phyloP scores from a whole-genome alignment of 1,140 invertebrate genomes.

The Eufriesea mexicana region DNA sequence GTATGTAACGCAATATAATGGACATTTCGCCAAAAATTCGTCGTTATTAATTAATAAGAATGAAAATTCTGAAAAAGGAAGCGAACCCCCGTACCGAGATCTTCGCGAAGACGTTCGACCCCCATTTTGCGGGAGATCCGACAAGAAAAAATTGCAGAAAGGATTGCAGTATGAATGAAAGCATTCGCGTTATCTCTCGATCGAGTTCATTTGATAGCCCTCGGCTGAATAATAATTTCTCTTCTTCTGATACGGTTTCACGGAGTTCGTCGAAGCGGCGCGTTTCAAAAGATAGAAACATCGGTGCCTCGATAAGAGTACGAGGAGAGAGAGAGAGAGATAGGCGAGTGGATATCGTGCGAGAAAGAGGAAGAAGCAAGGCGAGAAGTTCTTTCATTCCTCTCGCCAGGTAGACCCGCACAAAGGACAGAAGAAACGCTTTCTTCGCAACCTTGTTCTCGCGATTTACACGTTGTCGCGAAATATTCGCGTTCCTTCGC shows the following conservation, averaged over 20 bases:
- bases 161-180: background rate
- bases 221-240: slow-evolving; percentile 8
- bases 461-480: background rate
- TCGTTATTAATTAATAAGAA: too few relatives aligned
- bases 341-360: background rate
- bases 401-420: background rate
- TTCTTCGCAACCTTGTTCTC: slow-evolving; percentile 1
- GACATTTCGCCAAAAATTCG: too few relatives aligned
- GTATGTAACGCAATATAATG: too few relatives aligned
- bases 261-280: background rate
- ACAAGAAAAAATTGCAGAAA: background rate
- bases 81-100: too few relatives aligned
- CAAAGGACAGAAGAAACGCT: background rate
- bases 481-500: slow-evolving; percentile 6
- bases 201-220: background rate
- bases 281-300: slow-evolving; percentile 12
- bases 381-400: slow-evolving; percentile 10
- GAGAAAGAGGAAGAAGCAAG: background rate
- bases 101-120: background rate
- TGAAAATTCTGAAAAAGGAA: too few relatives aligned
- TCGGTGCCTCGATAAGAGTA: slow-evolving; percentile 3
- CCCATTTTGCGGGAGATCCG: background rate
- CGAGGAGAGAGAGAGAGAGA: background rate
- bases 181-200: background rate
- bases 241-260: slow-evolving; percentile 13